Base-by-base conservation (phyloP, 1,140 invertebrate genomes). In the Drosophila albomicans region DNA sequence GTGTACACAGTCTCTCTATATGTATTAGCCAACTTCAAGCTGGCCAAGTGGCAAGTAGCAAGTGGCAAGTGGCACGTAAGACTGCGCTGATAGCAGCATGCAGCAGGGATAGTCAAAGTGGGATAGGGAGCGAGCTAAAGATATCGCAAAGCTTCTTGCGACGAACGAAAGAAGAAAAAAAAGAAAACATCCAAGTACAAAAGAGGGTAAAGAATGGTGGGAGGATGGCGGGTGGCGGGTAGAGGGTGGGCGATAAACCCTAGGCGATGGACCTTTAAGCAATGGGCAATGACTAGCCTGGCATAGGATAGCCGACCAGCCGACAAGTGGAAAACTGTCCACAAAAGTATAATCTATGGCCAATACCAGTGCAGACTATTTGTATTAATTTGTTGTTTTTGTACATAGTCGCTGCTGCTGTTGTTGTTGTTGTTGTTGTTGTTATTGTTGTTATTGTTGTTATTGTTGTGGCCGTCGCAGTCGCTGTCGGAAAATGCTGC, bases 281-380 rank as follows among this genome's bases (percentile, higher is more conserved):
- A 25, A 45, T 43, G 48, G 46, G 16, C 48, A 38, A 38, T 38
- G 48, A 38, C 11, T 54, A 49, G 49, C 28, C n/a, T 62, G 59
- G 43, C 20, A 25, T 30, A 25, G 32, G 61, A 62, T 41, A 43
- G 28, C 62, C 16, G 16, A 20, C 16, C 30, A 43, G 35, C 46
- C 70, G 25, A 38, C 78, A 71, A 85, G 81, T 77, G 78, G 78
- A 63, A 87, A 79, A 73, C 76, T 87, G 82, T 86, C 82, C 69
- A 75, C 62, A 68, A 88, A 84, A 88, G 84, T 88, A 78, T 88
- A 89, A 88, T 88, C 84, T 88, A 88, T 82, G 80, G 81, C 67
- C 69, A 58, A 80, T 76, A 86, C 82, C 75, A 79, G 59, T 75
- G 78, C 82, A 86, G 84, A 79, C 84, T 87, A 88, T 87, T 87